Percentiles rank a stretch among this genome's conserved stretches.
These are phyloP conservation scores for Carposina sasakii DNA, from an alignment of 1,140 invertebrate genomes.

Conservation along the genomic window DNA sequence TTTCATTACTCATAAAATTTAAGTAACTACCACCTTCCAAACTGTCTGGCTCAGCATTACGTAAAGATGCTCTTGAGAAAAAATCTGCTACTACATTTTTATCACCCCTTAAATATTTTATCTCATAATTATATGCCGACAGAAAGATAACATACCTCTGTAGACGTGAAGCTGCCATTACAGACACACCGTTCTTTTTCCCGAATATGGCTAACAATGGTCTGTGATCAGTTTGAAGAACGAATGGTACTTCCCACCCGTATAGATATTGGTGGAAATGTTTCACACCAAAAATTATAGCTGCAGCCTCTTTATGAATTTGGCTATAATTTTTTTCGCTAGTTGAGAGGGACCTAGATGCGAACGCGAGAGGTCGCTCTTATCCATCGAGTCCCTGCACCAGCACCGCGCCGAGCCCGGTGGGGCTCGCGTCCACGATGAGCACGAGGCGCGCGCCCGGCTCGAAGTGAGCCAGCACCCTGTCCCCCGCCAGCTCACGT, in stretches of 20 bases:
- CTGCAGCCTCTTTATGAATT: conserved; percentile 17
- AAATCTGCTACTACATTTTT: conserved; percentile 1
- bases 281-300: conserved; percentile 22
- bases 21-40: background rate
- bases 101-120: background rate
- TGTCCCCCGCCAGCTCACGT: background rate
- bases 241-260: conserved; percentile 38
- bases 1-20: background rate
- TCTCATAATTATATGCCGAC: background rate
- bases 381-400: too few species aligned
- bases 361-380: conserved; percentile 33
- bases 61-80: background rate
- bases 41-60: too few species aligned
- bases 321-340: conserved; percentile 47
- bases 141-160: background rate
- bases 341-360: conserved; percentile 39
- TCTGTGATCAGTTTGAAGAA: conserved; percentile 61
- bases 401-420: background rate
- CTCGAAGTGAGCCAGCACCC: background rate
- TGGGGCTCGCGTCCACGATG: background rate
- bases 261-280: conserved; percentile 57
- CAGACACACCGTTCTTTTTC: conserved; percentile 13
- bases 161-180: background rate
- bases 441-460: background rate
- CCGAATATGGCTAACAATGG: conserved; percentile 47